These are phyloP conservation scores for Anguilla megastoma DNA, from an alignment of 2,797 vertebrate species.

Conservation along the genomic window DNA sequence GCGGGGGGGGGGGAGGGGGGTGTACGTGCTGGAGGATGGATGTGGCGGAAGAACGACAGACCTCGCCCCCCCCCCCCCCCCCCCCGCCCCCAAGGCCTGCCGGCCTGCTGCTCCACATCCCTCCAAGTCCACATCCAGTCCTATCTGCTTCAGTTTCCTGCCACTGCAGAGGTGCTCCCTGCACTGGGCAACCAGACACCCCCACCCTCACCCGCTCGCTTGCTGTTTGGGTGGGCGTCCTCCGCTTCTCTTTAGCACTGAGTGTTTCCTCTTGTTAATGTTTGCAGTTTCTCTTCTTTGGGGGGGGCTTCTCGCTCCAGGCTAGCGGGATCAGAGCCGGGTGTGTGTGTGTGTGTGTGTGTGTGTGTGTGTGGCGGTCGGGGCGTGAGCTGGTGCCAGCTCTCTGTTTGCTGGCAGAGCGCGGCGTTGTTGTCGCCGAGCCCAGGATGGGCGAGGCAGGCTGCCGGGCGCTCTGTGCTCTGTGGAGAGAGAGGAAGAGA, in stretches of 20 bases:
- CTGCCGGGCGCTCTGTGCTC: not conserved
- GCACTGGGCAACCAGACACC: constrained; percentile 47
- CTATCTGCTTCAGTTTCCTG: not conserved
- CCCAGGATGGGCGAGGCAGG: not conserved
- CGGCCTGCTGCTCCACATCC: constrained; percentile 67
- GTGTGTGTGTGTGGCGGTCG: not conserved
- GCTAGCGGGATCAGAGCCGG: constrained; percentile 50
- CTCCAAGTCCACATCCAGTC: constrained; percentile 59
- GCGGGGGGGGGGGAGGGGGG: constrained; percentile 64
- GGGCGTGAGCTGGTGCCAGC: constrained; percentile 53
- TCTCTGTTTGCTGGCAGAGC: constrained; percentile 29
- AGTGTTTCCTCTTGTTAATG: constrained; percentile 27
- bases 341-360: not conserved
- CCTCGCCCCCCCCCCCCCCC: too few relatives aligned
- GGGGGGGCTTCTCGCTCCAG: constrained; percentile 28
- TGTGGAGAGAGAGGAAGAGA: not conserved
- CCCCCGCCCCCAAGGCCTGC: constrained; percentile 74
- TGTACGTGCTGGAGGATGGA: constrained; percentile 77
- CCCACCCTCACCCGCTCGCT: constrained; percentile 63
- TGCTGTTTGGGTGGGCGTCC: constrained; percentile 67
- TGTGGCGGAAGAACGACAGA: constrained; percentile 62
- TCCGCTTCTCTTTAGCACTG: constrained; percentile 43
- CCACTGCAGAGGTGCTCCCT: constrained; percentile 48
- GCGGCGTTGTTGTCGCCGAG: not conserved
- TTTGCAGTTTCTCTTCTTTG: not conserved